phyloP scores from a whole-genome alignment of 2,888 invertebrate genomes.

The Zeuzera pyrina region DNA sequence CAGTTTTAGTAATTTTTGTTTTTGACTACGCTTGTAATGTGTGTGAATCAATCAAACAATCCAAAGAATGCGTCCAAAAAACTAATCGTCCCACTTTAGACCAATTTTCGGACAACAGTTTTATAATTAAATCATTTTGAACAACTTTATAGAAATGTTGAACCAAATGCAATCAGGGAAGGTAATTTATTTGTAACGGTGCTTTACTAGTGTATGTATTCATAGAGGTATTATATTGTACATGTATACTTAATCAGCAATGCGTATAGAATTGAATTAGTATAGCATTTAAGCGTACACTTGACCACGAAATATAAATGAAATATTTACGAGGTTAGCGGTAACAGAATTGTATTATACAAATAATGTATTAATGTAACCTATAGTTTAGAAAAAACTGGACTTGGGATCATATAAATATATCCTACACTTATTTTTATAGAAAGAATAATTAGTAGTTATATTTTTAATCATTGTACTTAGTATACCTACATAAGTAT shows the following conservation, averaged over 20 bases:
- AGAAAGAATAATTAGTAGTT: constrained; percentile 3
- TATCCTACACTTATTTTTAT: constrained; percentile 8
- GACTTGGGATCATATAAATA: constrained; percentile 10
- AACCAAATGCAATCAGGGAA: constrained; percentile 11
- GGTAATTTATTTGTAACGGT: constrained; percentile 15
- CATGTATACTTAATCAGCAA: constrained; percentile 7
- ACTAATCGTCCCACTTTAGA: constrained; percentile 8
- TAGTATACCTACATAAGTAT: too few relatives aligned
- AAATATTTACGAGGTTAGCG: too few relatives aligned
- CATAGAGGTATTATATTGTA: constrained; percentile 4
- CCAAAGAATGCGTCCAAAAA: too few relatives aligned
- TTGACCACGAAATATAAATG: too few relatives aligned
- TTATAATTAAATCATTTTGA: constrained; percentile 4
- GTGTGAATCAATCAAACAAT: too few relatives aligned
- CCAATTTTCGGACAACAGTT: constrained; percentile 19
- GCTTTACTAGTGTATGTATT: constrained; percentile 11
- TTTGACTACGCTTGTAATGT: too few relatives aligned
- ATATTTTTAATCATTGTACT: too few relatives aligned
- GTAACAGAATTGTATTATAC: too few relatives aligned
- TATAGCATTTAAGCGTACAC: too few relatives aligned
- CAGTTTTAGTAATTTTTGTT: too few relatives aligned
- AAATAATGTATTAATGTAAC: too few relatives aligned
- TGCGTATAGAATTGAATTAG: constrained; percentile 13
- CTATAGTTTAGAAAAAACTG: constrained; percentile 2
- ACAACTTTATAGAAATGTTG: background rate